Evolutionary conservation across 2,888 invertebrate genomes (phyloP), one percentile per base, ranked within the genome.

Genomic region (Microctonus aethiopoides): DNA sequence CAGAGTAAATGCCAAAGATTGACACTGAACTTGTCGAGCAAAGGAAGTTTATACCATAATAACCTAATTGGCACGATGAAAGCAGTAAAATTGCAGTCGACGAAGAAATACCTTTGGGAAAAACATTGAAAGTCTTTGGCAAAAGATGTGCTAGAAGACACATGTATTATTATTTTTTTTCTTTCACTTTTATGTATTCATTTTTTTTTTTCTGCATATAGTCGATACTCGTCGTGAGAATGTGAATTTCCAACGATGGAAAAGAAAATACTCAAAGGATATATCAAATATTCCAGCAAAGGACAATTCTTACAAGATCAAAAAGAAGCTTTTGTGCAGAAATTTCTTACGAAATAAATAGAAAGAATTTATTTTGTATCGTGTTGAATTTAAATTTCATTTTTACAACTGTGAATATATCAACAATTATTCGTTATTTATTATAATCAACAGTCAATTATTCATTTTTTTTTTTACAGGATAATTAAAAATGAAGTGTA

Each of bases 1-100:
- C 57, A 20, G 57, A 57, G 57, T 16, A 34, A 57, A 57, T 34
- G 16, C 16, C 34, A 34, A 57, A 57, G 57, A 57, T 10, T 57
- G 57, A 16, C n/a, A 10, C 9, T 57, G 57, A 57, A 57, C 34
- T 34, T 34, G 57, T 29, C 16, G 34, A n/a, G 29, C 7, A 29
- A 32, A n/a, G 16, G n/a, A 34, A 34, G 16, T 32, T 29, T n/a
- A n/a, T 32, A 26, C 20, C n/a, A 16, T n/a, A 20, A 32, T 57
- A 34, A 57, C 20, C 29, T 57, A 32, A 57, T 57, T 57, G 34
- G 1, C 57, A 29, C 3, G 16, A 57, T 26, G 13, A 11, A 4
- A 29, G 24, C 3, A 9, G n/a, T 20, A 20, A 34, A 57, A 57
- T 57, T 57, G 32, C 57, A 32, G 10, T n/a, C 57, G 7, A 32